Percentiles rank a stretch among this genome's conserved stretches.
Evolutionary conservation across 2,888 invertebrate genomes (phyloP).

Genomic region (Selenia dentaria): DNA sequence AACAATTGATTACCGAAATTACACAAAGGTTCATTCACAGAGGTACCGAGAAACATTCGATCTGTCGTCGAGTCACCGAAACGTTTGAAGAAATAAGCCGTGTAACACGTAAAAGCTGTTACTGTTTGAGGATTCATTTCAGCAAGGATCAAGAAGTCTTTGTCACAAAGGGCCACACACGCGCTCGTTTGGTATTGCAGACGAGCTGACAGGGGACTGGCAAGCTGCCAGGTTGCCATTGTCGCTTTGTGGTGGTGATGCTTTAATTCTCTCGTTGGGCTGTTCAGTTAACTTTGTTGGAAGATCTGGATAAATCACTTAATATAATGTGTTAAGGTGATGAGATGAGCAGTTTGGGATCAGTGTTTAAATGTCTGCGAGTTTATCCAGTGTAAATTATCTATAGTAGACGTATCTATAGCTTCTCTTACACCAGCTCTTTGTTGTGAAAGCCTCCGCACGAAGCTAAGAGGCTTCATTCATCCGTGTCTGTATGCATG

Average conservation of each 20-base stretch:
- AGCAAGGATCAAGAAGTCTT: slow-evolving; percentile 25
- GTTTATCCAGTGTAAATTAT: too few species aligned
- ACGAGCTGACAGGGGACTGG: slow-evolving; percentile 18
- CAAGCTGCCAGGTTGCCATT: slow-evolving; percentile 37
- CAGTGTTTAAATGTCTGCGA: not conserved
- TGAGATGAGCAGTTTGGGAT: slow-evolving; percentile 2
- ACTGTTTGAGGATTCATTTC: slow-evolving; percentile 19
- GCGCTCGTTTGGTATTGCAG: slow-evolving; percentile 19
- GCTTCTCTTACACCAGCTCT: too few species aligned
- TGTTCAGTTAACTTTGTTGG: slow-evolving; percentile 19
- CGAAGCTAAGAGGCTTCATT: too few species aligned
- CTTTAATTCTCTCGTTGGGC: slow-evolving; percentile 41
- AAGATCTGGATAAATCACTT: slow-evolving; percentile 14
- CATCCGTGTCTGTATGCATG: too few species aligned
- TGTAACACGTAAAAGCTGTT: slow-evolving; percentile 14
- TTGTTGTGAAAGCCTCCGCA: too few species aligned
- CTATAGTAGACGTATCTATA: too few species aligned
- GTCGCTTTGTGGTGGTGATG: slow-evolving; percentile 30
- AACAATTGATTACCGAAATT: not conserved
- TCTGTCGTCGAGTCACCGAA: slow-evolving; percentile 29
- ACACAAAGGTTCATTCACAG: slow-evolving; percentile 6
- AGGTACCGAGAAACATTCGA: slow-evolving; percentile 16
- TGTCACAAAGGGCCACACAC: slow-evolving; percentile 44
- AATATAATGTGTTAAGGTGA: slow-evolving; percentile 15
- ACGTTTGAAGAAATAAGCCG: slow-evolving; percentile 25